These are phyloP conservation scores for Pristionchus maxplancki DNA, from an alignment of 2,888 invertebrate species.

Conservation along the genomic window DNA sequence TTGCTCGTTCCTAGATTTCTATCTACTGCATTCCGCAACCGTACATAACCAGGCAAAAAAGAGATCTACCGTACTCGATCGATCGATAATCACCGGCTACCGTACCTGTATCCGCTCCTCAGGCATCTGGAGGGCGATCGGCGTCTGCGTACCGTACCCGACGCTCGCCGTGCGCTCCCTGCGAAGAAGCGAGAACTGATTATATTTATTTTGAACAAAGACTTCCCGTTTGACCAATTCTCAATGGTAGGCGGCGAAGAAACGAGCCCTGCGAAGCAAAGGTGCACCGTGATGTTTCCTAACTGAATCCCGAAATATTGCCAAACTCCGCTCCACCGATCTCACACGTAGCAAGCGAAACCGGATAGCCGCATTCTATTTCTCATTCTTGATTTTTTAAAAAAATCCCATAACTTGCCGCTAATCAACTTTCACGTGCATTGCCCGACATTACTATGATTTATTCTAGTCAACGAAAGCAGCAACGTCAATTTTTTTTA, in stretches of 20 bases:
- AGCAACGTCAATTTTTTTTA: too few species aligned
- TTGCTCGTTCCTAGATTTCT: neutral
- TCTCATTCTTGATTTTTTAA: too few species aligned
- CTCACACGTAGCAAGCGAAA: too few species aligned
- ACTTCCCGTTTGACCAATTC: neutral
- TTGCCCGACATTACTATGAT: too few species aligned
- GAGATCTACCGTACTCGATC: neutral
- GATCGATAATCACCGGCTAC: constrained; percentile 20
- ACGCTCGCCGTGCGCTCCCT: constrained; percentile 28
- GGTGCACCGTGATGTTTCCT: too few species aligned
- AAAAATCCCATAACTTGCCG: too few species aligned
- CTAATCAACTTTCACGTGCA: too few species aligned
- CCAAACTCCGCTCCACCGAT: too few species aligned
- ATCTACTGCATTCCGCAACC: neutral
- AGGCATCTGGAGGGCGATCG: constrained; percentile 36
- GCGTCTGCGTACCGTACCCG: constrained; percentile 48
- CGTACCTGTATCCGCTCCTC: constrained; percentile 50
- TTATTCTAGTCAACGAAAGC: too few species aligned
- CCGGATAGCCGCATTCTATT: too few species aligned
- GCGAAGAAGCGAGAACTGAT: neutral
- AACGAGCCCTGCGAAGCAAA: neutral
- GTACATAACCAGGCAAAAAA: neutral
- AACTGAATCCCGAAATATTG: too few species aligned
- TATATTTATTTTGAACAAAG: neutral
- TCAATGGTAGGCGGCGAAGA: neutral